These are phyloP conservation scores for Lucifuga dentata DNA, from an alignment of 2,113 vertebrate genomes.

Conservation along the genomic window DNA sequence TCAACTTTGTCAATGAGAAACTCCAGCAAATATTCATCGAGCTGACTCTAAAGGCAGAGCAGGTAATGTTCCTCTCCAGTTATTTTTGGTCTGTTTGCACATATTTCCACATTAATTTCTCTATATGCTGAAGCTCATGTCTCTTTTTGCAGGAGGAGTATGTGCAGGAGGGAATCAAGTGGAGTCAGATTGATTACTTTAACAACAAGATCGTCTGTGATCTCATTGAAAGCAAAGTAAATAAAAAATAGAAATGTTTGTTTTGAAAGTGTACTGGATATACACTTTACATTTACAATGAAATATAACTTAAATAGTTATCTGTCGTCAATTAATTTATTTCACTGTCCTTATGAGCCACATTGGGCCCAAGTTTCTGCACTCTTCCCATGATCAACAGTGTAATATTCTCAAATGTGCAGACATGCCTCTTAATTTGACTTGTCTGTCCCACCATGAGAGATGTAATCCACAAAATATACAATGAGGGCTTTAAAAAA, in stretches of 20 bases:
- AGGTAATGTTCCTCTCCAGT: constrained; percentile 82
- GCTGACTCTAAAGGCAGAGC: constrained; percentile 96
- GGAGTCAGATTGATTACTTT: constrained; percentile 95
- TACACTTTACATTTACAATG: background rate
- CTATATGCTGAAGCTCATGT: constrained; percentile 30
- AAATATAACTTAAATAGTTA: background rate
- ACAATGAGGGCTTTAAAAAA: constrained; percentile 59
- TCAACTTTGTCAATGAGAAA: constrained; percentile 99
- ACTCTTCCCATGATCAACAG: constrained; percentile 25
- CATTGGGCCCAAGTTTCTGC: constrained; percentile 27
- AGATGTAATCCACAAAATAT: constrained; percentile 70
- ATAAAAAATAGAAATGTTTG: too few species aligned
- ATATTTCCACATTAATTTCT: background rate
- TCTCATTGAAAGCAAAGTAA: constrained; percentile 96
- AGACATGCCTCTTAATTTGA: constrained; percentile 64
- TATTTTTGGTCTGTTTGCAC: background rate
- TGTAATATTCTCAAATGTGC: constrained; percentile 48
- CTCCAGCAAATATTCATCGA: constrained; percentile 99
- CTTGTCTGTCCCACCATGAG: constrained; percentile 56
- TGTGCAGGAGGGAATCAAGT: constrained; percentile 94
- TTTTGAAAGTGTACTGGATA: too few species aligned
- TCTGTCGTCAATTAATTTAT: constrained; percentile 12
- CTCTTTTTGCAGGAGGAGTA: constrained; percentile 89
- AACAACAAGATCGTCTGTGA: constrained; percentile 98
- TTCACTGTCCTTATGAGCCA: constrained; percentile 17